phyloP scores from a whole-genome alignment of 2,797 vertebrate genomes.

The Poecile montanus region DNA sequence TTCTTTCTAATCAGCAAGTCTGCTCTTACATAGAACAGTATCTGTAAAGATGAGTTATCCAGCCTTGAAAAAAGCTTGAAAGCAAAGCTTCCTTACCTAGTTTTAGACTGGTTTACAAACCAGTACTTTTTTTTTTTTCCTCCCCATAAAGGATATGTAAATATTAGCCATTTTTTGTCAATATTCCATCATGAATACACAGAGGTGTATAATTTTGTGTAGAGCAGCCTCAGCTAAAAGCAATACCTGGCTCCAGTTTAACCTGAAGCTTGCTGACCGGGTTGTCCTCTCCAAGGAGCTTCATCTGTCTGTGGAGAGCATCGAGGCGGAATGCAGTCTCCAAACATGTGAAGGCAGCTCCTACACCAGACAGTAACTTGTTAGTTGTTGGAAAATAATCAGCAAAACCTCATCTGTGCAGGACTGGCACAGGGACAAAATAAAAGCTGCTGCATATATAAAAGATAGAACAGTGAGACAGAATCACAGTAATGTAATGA shows the following conservation, averaged over 20 bases:
- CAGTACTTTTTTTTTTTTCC: background rate
- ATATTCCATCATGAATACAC: background rate
- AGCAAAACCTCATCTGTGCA: background rate
- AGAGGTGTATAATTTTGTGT: background rate
- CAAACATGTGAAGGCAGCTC: conserved; percentile 93
- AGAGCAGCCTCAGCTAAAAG: background rate
- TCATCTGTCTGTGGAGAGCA: conserved; percentile 93
- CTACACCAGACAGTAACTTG: conserved; percentile 68
- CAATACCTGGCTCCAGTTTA: conserved; percentile 89
- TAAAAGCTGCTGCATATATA: background rate
- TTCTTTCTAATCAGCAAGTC: background rate
- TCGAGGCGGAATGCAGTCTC: conserved; percentile 94
- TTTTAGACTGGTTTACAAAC: background rate
- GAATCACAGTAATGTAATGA: background rate
- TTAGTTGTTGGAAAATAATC: background rate
- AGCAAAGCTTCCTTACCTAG: background rate
- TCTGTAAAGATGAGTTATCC: background rate
- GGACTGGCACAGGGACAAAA: background rate
- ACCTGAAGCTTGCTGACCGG: conserved; percentile 94
- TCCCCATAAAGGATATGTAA: background rate
- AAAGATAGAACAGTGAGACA: background rate
- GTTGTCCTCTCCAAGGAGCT: conserved; percentile 92
- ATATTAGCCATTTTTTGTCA: background rate
- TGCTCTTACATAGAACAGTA: background rate
- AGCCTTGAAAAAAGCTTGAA: background rate